Conservation (phyloP, 2,888 invertebrate species). For the Acronicta psi region DNA sequence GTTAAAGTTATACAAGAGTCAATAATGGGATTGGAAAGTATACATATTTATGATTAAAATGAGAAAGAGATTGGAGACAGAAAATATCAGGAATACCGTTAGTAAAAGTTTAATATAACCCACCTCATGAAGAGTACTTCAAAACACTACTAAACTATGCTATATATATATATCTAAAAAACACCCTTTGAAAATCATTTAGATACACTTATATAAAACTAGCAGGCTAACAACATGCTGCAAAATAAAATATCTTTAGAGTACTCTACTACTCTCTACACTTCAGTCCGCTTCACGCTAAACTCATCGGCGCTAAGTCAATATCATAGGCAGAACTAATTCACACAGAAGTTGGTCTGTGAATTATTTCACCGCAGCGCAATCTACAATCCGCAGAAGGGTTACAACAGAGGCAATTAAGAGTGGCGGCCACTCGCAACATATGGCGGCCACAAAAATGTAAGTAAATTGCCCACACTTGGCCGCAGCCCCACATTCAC, state of each 20-base stretch:
- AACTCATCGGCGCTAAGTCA: constrained; percentile 28
- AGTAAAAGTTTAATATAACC: too few relatives aligned
- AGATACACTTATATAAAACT: too few relatives aligned
- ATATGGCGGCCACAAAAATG: constrained; percentile 66
- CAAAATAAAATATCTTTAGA: constrained; percentile 8
- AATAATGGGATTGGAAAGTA: too few relatives aligned
- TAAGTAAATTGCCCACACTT: constrained; percentile 57
- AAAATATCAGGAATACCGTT: too few relatives aligned
- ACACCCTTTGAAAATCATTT: too few relatives aligned
- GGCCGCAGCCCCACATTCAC: constrained; percentile 33
- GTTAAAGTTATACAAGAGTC: too few relatives aligned
- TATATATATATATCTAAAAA: too few relatives aligned
- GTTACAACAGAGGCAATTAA: constrained; percentile 67
- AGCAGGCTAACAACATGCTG: neutral
- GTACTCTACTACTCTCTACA: constrained; percentile 5
- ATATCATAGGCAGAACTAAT: constrained; percentile 43
- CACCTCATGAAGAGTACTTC: too few relatives aligned
- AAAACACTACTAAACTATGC: too few relatives aligned
- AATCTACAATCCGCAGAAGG: constrained; percentile 63
- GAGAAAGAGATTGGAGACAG: too few relatives aligned
- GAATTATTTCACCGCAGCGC: constrained; percentile 63
- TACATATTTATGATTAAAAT: too few relatives aligned
- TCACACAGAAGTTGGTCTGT: constrained; percentile 57
- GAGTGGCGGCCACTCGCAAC: constrained; percentile 59
- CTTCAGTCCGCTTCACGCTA: neutral